Conservation (phyloP, 2,113 vertebrate genomes). For the Perca schrenkii region DNA sequence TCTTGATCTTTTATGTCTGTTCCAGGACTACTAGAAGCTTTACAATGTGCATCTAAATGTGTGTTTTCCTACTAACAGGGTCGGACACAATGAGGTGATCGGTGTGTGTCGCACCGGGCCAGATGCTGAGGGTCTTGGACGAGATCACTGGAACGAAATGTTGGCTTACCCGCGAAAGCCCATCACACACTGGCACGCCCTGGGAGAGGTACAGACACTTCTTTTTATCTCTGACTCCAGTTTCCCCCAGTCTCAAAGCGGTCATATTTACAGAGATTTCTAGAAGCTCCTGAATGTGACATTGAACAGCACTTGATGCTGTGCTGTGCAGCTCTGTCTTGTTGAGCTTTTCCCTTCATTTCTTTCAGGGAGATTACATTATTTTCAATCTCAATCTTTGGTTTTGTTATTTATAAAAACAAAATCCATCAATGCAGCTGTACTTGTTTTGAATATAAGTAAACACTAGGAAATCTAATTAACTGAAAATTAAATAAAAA, state of each 20-base stretch:
- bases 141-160: constrained; percentile 99
- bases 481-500: no score
- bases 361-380: not conserved
- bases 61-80: constrained; percentile 80
- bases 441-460: not conserved
- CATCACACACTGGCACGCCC: constrained; percentile 97
- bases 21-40: not conserved
- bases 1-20: not conserved
- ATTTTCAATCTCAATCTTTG: not conserved
- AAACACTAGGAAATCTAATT: not conserved
- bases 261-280: not conserved
- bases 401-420: not conserved
- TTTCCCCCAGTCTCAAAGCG: not conserved
- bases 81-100: constrained; percentile 99
- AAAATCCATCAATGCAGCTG: not conserved
- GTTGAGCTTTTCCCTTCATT: not conserved
- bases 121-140: constrained; percentile 94
- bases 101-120: constrained; percentile 93
- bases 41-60: not conserved
- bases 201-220: constrained; percentile 90
- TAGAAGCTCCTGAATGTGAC: constrained; percentile 2
- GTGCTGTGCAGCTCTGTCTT: not conserved
- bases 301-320: not conserved
- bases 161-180: constrained; percentile 96
- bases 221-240: not conserved